phyloP scores from a whole-genome alignment of 2,888 invertebrate genomes.

The Chloroclysta siterata region DNA sequence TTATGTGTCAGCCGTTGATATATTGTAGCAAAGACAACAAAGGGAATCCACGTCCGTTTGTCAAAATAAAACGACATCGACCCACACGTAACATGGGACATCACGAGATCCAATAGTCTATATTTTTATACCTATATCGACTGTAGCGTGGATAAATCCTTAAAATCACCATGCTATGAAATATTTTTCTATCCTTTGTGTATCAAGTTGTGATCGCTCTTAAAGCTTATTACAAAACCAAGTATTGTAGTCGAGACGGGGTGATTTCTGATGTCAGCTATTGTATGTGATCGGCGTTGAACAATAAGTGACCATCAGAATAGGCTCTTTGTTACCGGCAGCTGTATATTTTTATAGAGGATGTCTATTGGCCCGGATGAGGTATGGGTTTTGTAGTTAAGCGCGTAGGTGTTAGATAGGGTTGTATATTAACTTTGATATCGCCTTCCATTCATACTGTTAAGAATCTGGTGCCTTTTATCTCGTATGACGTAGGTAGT shows the following conservation, averaged over 20 bases:
- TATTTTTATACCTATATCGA: slow-evolving; percentile 38
- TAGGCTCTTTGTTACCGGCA: slow-evolving; percentile 70
- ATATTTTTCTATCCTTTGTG: slow-evolving; percentile 53
- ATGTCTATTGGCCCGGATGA: slow-evolving; percentile 64
- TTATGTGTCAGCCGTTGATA: slow-evolving; percentile 72
- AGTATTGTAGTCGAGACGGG: slow-evolving; percentile 69
- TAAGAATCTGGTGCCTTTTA: slow-evolving; percentile 4
- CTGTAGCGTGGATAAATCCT: slow-evolving; percentile 51
- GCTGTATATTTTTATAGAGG: slow-evolving; percentile 76
- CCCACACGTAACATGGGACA: slow-evolving; percentile 74
- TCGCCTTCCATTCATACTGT: slow-evolving; percentile 11
- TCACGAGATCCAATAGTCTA: slow-evolving; percentile 56
- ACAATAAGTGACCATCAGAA: slow-evolving; percentile 80
- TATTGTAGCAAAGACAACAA: slow-evolving; percentile 75
- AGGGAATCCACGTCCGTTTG: slow-evolving; percentile 72
- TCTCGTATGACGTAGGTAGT: not conserved
- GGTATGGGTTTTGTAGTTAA: slow-evolving; percentile 52
- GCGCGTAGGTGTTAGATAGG: slow-evolving; percentile 42
- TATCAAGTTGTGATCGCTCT: slow-evolving; percentile 61
- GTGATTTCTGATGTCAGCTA: slow-evolving; percentile 73
- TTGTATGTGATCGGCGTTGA: slow-evolving; percentile 70
- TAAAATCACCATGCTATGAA: slow-evolving; percentile 45
- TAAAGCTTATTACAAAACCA: slow-evolving; percentile 70
- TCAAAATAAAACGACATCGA: slow-evolving; percentile 78
- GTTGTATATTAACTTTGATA: slow-evolving; percentile 22